These are phyloP conservation scores for Antechinus flavipes DNA, from an alignment of 2,113 vertebrate species.

Conservation along the genomic window DNA sequence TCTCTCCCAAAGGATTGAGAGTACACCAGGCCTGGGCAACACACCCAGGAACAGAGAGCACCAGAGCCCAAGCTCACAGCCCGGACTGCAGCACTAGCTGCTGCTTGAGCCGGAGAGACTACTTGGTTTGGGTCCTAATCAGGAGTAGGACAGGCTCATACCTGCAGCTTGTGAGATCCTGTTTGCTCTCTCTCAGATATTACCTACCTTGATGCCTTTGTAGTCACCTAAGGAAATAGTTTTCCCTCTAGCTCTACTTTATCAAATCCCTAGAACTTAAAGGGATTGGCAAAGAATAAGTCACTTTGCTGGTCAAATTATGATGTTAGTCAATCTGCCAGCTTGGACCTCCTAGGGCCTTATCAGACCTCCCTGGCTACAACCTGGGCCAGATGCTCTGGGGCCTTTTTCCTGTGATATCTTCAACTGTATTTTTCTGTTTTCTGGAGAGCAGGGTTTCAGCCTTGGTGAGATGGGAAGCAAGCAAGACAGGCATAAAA, in stretches of 20 bases:
- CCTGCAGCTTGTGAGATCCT: background rate
- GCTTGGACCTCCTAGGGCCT: background rate
- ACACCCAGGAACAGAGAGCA: background rate
- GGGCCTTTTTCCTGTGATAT: background rate
- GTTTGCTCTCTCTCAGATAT: background rate
- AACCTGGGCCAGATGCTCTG: background rate
- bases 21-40: background rate
- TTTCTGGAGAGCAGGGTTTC: background rate
- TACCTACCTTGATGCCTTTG: background rate
- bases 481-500: background rate
- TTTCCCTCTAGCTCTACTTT: background rate
- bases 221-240: background rate
- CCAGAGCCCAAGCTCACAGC: background rate
- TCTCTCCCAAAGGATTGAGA: background rate
- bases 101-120: background rate
- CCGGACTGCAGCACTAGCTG: background rate
- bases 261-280: background rate
- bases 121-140: background rate
- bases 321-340: background rate
- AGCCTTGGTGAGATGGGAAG: background rate
- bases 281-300: background rate
- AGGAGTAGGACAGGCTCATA: background rate
- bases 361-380: background rate
- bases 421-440: background rate
- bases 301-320: background rate